phyloP scores from a whole-genome alignment of 2,888 invertebrate species.

The Norana najaformis region DNA sequence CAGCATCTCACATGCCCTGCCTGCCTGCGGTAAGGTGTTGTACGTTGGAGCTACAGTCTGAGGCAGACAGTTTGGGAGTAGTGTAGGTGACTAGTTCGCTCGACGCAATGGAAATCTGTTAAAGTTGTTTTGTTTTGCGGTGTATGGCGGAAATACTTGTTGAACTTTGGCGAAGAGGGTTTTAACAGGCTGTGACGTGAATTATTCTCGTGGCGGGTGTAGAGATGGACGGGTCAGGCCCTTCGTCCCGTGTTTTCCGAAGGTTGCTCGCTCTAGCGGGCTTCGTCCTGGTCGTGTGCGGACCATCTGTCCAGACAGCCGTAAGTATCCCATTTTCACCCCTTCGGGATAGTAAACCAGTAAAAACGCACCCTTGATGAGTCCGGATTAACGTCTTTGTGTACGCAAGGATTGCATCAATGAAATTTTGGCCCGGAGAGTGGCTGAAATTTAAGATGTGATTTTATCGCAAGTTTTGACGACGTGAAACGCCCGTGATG shows the following conservation, averaged over 20 bases:
- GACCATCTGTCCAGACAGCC: conserved; percentile 10
- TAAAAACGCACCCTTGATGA: not conserved
- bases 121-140: not conserved
- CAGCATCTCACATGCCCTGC: not conserved
- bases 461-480: not conserved
- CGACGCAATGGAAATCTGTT: not conserved
- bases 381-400: not conserved
- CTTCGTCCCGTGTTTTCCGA: not conserved
- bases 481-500: not conserved
- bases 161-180: not conserved
- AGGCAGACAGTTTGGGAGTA: not conserved
- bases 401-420: not conserved
- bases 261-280: not conserved
- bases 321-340: not conserved
- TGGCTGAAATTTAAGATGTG: not conserved
- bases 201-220: not conserved
- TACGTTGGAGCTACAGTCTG: not conserved
- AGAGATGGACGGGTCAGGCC: conserved; percentile 17
- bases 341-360: not conserved
- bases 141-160: conserved; percentile 18
- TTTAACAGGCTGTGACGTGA: not conserved
- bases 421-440: not conserved
- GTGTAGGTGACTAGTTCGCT: not conserved
- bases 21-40: not conserved
- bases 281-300: not conserved